Percentiles rank a stretch among this genome's conserved stretches.
phyloP scores from a whole-genome alignment of 2,797 vertebrate genomes.

The Molossus molossus region DNA sequence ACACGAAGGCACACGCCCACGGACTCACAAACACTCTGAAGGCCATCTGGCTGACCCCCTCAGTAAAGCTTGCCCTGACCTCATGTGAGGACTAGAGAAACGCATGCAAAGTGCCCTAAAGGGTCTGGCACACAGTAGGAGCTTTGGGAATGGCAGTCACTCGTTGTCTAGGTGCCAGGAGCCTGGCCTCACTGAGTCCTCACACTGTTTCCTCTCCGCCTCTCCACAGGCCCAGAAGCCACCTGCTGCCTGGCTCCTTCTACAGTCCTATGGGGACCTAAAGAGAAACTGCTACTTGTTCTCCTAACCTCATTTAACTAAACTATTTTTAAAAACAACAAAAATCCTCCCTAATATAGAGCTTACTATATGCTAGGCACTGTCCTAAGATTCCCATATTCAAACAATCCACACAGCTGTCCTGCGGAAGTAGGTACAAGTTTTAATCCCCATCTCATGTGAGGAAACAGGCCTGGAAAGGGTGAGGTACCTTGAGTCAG shows the following conservation, averaged over 20 bases:
- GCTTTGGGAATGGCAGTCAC: not conserved
- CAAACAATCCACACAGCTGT: not conserved
- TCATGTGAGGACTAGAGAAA: not conserved
- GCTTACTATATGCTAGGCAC: not conserved
- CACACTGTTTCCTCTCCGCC: not conserved
- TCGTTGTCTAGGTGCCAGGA: not conserved
- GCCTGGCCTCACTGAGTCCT: not conserved
- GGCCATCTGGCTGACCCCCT: not conserved
- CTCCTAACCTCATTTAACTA: not conserved
- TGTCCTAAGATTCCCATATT: not conserved
- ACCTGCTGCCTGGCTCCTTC: not conserved
- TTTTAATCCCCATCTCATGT: not conserved
- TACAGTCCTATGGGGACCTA: not conserved
- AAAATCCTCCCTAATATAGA: not conserved
- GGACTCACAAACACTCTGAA: fast-evolving
- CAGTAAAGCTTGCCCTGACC: not conserved
- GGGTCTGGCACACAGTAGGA: not conserved
- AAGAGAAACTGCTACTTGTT: not conserved
- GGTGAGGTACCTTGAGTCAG: conserved; percentile 34
- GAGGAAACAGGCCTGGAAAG: conserved; percentile 73
- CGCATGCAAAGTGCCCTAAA: fast-evolving
- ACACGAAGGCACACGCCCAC: not conserved
- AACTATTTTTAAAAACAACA: not conserved
- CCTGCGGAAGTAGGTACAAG: not conserved
- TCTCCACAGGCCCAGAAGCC: not conserved